A percentile compares a stretch with the other conserved stretches of the same genome.
Conservation (phyloP, 2,113 vertebrate genomes). For the Elephantulus edwardii region DNA sequence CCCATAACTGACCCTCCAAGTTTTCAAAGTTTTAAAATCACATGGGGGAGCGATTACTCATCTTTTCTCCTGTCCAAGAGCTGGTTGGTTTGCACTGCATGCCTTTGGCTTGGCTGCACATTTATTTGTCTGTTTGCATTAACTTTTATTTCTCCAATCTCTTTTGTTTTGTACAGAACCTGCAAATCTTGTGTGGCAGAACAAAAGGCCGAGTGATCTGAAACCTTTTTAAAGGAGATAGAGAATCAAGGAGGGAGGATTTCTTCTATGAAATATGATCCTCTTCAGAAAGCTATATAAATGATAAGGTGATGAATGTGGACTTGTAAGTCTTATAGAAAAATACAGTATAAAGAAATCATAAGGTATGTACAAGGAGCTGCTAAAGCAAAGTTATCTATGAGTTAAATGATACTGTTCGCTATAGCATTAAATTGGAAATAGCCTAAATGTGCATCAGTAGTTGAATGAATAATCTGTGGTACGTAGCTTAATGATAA, state of each 20-base stretch:
- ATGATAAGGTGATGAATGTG: neutral
- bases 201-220: neutral
- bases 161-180: neutral
- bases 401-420: neutral
- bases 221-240: conserved; percentile 15
- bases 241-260: neutral
- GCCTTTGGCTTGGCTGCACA: too few relatives aligned
- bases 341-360: neutral
- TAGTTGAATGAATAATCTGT: conserved; percentile 14
- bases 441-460: neutral
- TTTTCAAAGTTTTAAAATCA: too few relatives aligned
- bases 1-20: too few relatives aligned
- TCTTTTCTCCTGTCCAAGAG: too few relatives aligned
- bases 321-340: neutral
- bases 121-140: neutral
- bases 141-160: conserved; percentile 4
- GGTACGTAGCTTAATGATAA: neutral
- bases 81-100: too few relatives aligned
- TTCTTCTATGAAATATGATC: neutral
- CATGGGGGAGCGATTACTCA: too few relatives aligned
- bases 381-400: neutral
- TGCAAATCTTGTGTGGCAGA: neutral
- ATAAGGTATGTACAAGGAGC: neutral
- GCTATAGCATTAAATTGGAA: neutral
- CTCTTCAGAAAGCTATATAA: conserved; percentile 28